Percentiles rank a stretch among this genome's conserved stretches.
These are phyloP conservation scores for Hypothenemus hampei DNA, from an alignment of 1,140 invertebrate species.

Conservation along the genomic window DNA sequence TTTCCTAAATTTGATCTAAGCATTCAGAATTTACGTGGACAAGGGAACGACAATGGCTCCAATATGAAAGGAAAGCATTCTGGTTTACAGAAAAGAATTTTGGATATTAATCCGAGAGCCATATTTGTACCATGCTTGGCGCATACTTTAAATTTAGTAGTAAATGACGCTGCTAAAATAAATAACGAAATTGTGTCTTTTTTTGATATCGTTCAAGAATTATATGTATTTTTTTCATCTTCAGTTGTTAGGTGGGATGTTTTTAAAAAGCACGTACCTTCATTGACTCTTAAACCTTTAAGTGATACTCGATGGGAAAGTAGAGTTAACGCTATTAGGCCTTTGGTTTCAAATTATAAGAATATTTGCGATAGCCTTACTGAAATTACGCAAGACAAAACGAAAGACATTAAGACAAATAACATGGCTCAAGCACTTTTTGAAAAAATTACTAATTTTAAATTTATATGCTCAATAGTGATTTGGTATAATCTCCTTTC, in stretches of 20 bases:
- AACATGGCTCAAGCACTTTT: conserved; percentile 13
- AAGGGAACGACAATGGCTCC: conserved; percentile 42
- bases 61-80: conserved; percentile 38
- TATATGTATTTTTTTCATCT: conserved; percentile 38
- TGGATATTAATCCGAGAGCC: conserved; percentile 30
- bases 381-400: conserved; percentile 19
- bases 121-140: conserved; percentile 30
- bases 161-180: conserved; percentile 32
- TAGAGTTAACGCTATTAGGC: conserved; percentile 33
- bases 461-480: conserved; percentile 23
- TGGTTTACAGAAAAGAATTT: conserved; percentile 30
- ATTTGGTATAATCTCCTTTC: conserved; percentile 22
- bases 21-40: conserved; percentile 36
- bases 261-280: conserved; percentile 31
- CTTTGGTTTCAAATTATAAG: conserved; percentile 26
- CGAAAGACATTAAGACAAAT: conserved; percentile 10
- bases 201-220: conserved; percentile 34
- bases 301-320: conserved; percentile 39
- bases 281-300: conserved; percentile 37
- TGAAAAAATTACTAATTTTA: conserved; percentile 20
- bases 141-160: conserved; percentile 22
- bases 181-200: conserved; percentile 25
- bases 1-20: conserved; percentile 19
- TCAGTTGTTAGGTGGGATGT: conserved; percentile 38
- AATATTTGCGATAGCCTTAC: conserved; percentile 28